Base-by-base conservation (phyloP, 1,140 invertebrate species). In the Monochamus saltuarius region DNA sequence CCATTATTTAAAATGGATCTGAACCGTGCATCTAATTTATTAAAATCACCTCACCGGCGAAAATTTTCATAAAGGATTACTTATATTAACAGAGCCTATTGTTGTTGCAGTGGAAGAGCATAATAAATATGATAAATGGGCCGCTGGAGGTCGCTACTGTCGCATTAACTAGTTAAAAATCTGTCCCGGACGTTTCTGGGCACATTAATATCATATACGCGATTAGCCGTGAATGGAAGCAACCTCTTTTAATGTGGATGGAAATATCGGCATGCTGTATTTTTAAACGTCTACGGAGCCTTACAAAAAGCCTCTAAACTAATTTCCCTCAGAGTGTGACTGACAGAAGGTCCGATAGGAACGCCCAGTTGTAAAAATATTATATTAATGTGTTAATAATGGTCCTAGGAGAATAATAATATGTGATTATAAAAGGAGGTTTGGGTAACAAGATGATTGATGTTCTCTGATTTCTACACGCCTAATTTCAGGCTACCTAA, bases 331-430 rank as follows among this genome's bases (percentile, higher is more conserved):
- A 19, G 61, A 70, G 55, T 71, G 69, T 53, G 64, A 62, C 66
- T 73, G 71, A 73, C 71, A 73, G 69, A 71, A 69, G 67, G 67
- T 70, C 67, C 62, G 66, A 71, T 69, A 70, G 69, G 60, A 64
- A 71, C 71, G 71, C 71, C 71, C 68, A 62, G 62, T 73, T 73
- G 71, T 73, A 73, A 73, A 73, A 73, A 73, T 73, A 73, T 70
- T 71, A 68, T 71, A 73, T 73, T 73, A 73, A 73, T 73, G 71
- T 71, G 71, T 70, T 73, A 71, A 71, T 73, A 73, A 73, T 73
- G 71, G 69, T 69, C 67, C 61, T 55, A 60, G 66, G 69, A 62
- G 69, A 67, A 69, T 71, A 68, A 73, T 70, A 68, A 70, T 71
- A 52, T 70, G 57, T 66, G 61, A 60, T 62, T 72, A 62, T 35